These are phyloP conservation scores for Chaenogobius annularis DNA, from an alignment of 2,113 vertebrate species.

Conservation along the genomic window DNA sequence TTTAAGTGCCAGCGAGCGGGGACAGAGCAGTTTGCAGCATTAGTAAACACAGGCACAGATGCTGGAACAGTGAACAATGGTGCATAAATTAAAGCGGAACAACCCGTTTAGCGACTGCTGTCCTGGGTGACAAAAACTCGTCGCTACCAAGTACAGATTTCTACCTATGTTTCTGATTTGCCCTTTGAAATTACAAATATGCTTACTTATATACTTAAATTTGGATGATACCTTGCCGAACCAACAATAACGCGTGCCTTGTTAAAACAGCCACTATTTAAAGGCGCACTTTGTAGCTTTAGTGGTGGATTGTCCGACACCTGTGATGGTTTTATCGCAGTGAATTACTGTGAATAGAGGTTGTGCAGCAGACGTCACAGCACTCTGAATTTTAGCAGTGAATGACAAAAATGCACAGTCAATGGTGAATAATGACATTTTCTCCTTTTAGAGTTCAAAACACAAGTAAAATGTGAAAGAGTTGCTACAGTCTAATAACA, in stretches of 20 bases:
- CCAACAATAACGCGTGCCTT: background rate
- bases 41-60: conserved; percentile 33
- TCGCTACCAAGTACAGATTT: background rate
- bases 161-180: background rate
- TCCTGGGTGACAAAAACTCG: background rate
- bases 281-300: background rate
- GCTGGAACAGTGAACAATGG: conserved; percentile 30
- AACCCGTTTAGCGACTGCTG: background rate
- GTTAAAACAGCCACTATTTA: too few species aligned
- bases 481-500: too few species aligned
- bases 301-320: background rate
- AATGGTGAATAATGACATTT: too few species aligned
- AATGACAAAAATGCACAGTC: too few species aligned
- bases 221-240: background rate
- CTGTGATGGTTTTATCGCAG: too few species aligned
- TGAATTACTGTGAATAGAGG: too few species aligned
- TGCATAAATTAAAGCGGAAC: conserved; percentile 23
- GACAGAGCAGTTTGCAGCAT: conserved; percentile 25
- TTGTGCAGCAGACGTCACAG: too few species aligned
- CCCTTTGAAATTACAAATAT: background rate
- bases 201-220: background rate
- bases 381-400: too few species aligned
- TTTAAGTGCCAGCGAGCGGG: conserved; percentile 13
- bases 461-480: too few species aligned
- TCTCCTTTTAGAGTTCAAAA: too few species aligned